These are phyloP conservation scores for Ispidina picta DNA, from an alignment of 2,797 vertebrate genomes.

Conservation along the genomic window DNA sequence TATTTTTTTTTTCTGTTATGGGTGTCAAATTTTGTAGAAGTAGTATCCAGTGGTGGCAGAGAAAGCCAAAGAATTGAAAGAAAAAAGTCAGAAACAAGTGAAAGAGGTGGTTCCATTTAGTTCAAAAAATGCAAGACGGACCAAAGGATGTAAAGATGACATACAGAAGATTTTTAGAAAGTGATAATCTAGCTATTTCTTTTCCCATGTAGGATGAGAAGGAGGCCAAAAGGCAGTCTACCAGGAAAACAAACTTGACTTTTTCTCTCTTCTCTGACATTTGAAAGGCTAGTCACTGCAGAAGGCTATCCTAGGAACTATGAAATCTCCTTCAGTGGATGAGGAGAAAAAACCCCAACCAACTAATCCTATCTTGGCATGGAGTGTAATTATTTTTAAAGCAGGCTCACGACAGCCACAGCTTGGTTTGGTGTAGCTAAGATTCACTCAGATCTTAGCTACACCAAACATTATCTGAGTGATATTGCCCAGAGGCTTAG, in stretches of 20 bases:
- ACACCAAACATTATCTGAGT: neutral
- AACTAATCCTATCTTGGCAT: neutral
- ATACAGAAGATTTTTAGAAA: neutral
- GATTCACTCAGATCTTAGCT: neutral
- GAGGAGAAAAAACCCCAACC: neutral
- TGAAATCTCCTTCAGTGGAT: neutral
- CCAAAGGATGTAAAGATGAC: neutral
- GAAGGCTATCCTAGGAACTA: neutral
- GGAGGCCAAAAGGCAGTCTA: neutral
- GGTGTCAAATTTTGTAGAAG: neutral
- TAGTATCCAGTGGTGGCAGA: neutral
- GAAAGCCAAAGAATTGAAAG: neutral
- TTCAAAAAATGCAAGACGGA: neutral
- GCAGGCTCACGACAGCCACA: neutral
- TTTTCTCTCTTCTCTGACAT: neutral
- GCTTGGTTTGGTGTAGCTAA: neutral
- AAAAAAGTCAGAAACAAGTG: neutral
- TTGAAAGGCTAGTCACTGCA: neutral
- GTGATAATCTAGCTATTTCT: neutral
- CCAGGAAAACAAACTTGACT: neutral
- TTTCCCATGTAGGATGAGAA: neutral
- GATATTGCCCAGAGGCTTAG: neutral
- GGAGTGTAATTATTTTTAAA: neutral
- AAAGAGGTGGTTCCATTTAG: neutral
- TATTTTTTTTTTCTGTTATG: neutral